These are phyloP conservation scores for Branchipolynoe longqiensis DNA, from an alignment of 2,888 invertebrate genomes.

Conservation along the genomic window DNA sequence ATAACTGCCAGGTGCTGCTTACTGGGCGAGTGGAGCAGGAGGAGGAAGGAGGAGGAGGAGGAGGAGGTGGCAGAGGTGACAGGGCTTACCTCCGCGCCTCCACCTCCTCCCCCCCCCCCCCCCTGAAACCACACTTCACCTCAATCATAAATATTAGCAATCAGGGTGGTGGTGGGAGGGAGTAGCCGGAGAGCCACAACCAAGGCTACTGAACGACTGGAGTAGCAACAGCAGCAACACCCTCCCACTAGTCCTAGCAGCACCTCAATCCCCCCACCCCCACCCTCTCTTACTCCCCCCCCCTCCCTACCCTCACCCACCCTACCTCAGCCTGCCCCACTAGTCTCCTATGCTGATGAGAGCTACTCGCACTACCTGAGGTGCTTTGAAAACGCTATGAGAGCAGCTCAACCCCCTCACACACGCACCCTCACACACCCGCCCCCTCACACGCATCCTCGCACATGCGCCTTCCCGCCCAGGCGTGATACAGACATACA, in stretches of 20 bases:
- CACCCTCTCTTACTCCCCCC: too few species aligned
- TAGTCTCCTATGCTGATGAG: too few species aligned
- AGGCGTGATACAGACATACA: too few species aligned
- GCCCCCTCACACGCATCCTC: too few species aligned
- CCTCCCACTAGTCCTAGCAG: not conserved
- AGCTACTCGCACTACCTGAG: too few species aligned
- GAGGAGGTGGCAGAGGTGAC: not conserved
- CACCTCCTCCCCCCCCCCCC: not conserved
- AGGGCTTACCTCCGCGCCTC: too few species aligned
- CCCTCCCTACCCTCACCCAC: too few species aligned
- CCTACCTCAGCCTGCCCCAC: too few species aligned
- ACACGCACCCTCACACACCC: too few species aligned
- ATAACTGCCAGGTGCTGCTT: constrained; percentile 27
- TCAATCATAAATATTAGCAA: constrained; percentile 38
- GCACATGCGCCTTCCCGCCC: too few species aligned
- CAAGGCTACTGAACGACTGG: not conserved
- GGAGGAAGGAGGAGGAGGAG: not conserved
- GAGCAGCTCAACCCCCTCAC: too few species aligned
- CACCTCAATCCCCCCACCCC: not conserved
- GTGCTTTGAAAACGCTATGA: too few species aligned
- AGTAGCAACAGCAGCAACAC: not conserved
- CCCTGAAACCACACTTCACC: not conserved
- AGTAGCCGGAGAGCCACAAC: not conserved
- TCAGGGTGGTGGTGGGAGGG: not conserved
- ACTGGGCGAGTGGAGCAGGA: not conserved